Evolutionary conservation across 2,888 invertebrate species (phyloP).

Genomic region (Anagyrus pseudococci): DNA sequence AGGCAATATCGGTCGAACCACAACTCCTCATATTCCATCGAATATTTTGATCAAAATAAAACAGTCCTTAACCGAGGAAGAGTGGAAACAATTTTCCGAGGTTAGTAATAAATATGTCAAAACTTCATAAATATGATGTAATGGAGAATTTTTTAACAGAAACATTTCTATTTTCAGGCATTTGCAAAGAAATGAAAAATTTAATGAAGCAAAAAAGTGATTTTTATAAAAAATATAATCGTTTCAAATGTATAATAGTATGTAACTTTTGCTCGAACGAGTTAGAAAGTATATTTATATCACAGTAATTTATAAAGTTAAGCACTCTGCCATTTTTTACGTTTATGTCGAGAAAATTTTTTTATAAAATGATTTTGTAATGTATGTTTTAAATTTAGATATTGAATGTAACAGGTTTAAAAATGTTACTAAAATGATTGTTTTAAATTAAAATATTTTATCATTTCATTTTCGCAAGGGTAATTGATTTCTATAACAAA

Average conservation of each 20-base stretch:
- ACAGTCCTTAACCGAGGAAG: slow-evolving; percentile 49
- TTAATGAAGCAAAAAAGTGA: not conserved
- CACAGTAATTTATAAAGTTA: not conserved
- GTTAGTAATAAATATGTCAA: slow-evolving; percentile 40
- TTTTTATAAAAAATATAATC: slow-evolving; percentile 5
- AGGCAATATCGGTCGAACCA: slow-evolving; percentile 26
- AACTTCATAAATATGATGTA: slow-evolving; percentile 6
- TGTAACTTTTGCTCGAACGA: slow-evolving; percentile 8
- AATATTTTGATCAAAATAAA: slow-evolving; percentile 53
- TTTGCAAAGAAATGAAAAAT: slow-evolving; percentile 36
- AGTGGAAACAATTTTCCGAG: slow-evolving; percentile 54
- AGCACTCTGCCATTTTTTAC: too few relatives aligned
- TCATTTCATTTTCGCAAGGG: slow-evolving; percentile 50
- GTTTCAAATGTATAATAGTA: slow-evolving; percentile 20
- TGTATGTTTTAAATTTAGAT: slow-evolving; percentile 22
- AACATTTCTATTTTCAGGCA: slow-evolving; percentile 34
- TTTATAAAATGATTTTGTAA: slow-evolving; percentile 32
- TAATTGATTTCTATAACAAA: slow-evolving; percentile 48
- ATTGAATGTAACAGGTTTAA: slow-evolving; percentile 8
- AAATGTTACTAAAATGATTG: slow-evolving; percentile 33
- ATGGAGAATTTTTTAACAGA: not conserved
- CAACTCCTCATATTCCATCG: slow-evolving; percentile 43
- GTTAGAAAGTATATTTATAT: slow-evolving; percentile 15
- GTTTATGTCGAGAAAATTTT: slow-evolving; percentile 32
- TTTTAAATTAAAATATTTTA: slow-evolving; percentile 52